phyloP scores from a whole-genome alignment of 2,888 invertebrate genomes.

The Augochlorella aurata region DNA sequence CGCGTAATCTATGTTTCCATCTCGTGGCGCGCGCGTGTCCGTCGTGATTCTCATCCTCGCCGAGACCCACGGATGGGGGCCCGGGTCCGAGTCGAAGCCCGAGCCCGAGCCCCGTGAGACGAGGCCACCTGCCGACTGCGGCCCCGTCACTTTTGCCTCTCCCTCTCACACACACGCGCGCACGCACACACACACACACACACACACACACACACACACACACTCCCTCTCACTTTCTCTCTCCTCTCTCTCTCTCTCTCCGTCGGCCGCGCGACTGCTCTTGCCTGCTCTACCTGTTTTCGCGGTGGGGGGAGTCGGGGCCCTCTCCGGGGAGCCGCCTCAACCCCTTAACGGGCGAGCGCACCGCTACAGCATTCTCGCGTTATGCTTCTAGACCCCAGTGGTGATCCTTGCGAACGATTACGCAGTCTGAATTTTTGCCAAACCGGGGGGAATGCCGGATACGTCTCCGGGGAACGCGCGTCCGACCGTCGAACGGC shows the following conservation, averaged over 20 bases:
- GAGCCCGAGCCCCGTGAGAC: slow-evolving; percentile 66
- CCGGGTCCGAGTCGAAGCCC: slow-evolving; percentile 19
- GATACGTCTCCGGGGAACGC: slow-evolving; percentile 9
- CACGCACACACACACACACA: no score
- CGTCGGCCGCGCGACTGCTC: not conserved
- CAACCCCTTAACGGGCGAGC: slow-evolving; percentile 65
- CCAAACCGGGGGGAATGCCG: slow-evolving; percentile 39
- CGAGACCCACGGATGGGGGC: slow-evolving; percentile 57
- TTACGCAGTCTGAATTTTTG: slow-evolving; percentile 67
- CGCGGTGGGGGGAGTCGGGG: slow-evolving; percentile 47
- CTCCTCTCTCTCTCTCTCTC: no score
- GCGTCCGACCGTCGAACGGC: not conserved
- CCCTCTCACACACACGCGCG: not conserved
- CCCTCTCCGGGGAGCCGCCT: slow-evolving; percentile 52
- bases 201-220: no score
- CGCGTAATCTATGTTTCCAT: slow-evolving; percentile 79
- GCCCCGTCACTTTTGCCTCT: slow-evolving; percentile 36
- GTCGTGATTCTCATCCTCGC: slow-evolving; percentile 78
- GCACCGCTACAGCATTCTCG: slow-evolving; percentile 72
- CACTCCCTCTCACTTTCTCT: no score
- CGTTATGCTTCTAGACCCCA: slow-evolving; percentile 73
- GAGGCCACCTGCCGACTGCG: slow-evolving; percentile 77
- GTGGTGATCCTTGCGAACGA: slow-evolving; percentile 73
- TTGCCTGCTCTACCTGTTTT: slow-evolving; percentile 18
- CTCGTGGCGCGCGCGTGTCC: slow-evolving; percentile 81